A percentile compares a stretch with the other conserved stretches of the same genome.
These are phyloP conservation scores for Anolis carolinensis DNA, from an alignment of 2,113 vertebrate genomes.

Conservation along the genomic window DNA sequence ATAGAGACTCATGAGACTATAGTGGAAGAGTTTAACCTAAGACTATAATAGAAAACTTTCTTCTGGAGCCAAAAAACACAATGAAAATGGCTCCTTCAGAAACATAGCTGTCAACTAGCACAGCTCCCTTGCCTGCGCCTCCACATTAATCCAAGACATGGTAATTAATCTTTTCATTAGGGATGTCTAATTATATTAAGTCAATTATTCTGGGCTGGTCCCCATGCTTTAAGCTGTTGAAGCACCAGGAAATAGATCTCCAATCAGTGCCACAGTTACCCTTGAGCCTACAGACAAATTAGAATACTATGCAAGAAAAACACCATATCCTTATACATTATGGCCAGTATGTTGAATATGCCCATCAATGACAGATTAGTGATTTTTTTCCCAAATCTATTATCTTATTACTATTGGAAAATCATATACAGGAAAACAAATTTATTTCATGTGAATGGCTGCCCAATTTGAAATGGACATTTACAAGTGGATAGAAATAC, in stretches of 20 bases:
- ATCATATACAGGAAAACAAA: neutral
- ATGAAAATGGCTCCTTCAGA: neutral
- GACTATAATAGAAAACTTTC: neutral
- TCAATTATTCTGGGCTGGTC: neutral
- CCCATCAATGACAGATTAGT: neutral
- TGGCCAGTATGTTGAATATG: neutral
- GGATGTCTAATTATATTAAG: conserved; percentile 10
- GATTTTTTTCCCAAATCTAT: neutral
- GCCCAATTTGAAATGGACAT: neutral
- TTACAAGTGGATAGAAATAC: neutral
- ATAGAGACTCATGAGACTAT: neutral
- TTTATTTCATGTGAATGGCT: neutral
- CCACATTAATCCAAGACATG: neutral
- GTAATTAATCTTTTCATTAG: conserved; percentile 20
- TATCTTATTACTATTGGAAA: neutral
- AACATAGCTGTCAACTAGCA: neutral
- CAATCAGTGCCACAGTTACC: neutral
- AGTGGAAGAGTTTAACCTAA: neutral
- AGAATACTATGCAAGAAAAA: neutral
- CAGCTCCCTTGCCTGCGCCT: neutral
- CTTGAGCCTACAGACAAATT: neutral
- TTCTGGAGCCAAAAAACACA: neutral
- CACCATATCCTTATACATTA: neutral
- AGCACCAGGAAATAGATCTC: neutral
- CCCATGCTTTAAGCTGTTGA: neutral